Conservation (phyloP, 2,113 vertebrate genomes). For the mouse (Mus musculus) region GRCm39 chr1:136645501-136646000, state of each 20-base stretch:
- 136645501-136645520: constrained; percentile 86
- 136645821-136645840: background rate
- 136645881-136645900: background rate
- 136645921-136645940: fast-evolving
- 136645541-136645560: constrained; percentile 87
- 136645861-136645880: background rate
- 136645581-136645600: constrained; percentile 84
- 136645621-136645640: constrained; percentile 78
- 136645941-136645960: no score
- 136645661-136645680: constrained; percentile 65
- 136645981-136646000: background rate
- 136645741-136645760: background rate
- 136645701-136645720: constrained; percentile 2
- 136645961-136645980: fast-evolving
- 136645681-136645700: constrained; percentile 4
- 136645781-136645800: constrained; percentile 32
- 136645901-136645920: background rate
- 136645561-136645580: constrained; percentile 87
- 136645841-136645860: fast-evolving
- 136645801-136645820: background rate
- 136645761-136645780: background rate
- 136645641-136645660: constrained; percentile 71
- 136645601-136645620: constrained; percentile 76
- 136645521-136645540: constrained; percentile 84
- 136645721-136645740: constrained; percentile 41